Conservation (phyloP, 2,797 vertebrate species). For the Argentina silus region DNA sequence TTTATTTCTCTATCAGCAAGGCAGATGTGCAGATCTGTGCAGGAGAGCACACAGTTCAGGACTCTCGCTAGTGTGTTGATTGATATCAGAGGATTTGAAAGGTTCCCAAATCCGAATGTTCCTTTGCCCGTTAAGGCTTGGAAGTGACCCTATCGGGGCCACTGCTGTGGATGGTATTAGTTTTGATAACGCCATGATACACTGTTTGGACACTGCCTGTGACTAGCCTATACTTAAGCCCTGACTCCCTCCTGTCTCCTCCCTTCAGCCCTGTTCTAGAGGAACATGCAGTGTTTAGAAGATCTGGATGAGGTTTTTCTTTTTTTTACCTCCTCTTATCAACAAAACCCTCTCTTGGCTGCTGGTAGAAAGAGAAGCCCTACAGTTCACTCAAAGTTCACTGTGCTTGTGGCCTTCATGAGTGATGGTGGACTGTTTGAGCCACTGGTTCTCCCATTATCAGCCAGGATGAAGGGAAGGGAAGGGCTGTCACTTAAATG, state of each 20-base stretch:
- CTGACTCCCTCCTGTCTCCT: neutral
- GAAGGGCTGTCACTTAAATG: neutral
- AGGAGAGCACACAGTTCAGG: conserved; percentile 6
- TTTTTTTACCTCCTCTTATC: conserved; percentile 10
- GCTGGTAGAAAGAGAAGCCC: neutral
- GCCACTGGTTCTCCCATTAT: conserved; percentile 4
- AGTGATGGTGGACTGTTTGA: conserved; percentile 11
- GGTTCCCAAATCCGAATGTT: neutral
- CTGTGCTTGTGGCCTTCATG: neutral
- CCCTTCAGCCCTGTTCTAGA: conserved; percentile 16
- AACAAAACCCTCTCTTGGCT: neutral
- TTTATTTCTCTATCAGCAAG: conserved; percentile 35
- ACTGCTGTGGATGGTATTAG: conserved; percentile 14
- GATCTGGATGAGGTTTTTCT: neutral
- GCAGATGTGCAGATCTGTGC: conserved; percentile 29
- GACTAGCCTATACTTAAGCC: neutral
- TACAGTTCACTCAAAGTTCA: conserved; percentile 26
- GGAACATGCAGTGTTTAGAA: neutral
- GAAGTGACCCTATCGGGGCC: neutral
- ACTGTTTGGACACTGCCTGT: conserved; percentile 3
- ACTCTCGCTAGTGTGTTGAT: neutral
- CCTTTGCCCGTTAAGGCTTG: conserved; percentile 1
- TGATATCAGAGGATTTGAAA: conserved; percentile 22
- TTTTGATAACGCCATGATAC: conserved; percentile 3
- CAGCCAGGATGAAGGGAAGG: conserved; percentile 1